phyloP scores from a whole-genome alignment of 2,888 invertebrate species.

The Gastracanthus pulcherrimus region DNA sequence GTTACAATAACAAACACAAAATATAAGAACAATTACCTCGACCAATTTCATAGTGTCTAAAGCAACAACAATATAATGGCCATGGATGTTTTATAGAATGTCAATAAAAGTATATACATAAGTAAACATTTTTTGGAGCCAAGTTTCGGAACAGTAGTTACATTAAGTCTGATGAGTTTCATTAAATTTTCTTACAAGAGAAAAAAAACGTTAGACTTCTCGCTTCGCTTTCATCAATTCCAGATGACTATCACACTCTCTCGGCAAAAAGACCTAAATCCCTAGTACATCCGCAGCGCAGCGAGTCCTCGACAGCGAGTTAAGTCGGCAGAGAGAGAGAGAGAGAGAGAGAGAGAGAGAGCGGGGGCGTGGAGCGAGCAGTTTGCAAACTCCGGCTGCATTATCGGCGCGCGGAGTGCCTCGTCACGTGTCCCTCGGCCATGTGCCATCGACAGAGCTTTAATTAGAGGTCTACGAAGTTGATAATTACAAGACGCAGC shows the following conservation, averaged over 20 bases:
- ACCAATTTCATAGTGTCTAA: too few species aligned
- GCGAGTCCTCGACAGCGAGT: neutral
- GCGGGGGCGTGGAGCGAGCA: neutral
- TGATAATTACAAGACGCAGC: conserved; percentile 49
- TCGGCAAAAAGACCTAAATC: neutral
- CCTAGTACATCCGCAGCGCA: neutral
- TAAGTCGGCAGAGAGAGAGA: neutral
- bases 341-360: too few species aligned
- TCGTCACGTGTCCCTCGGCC: conserved; percentile 41
- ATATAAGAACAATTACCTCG: too few species aligned
- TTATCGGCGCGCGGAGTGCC: conserved; percentile 34
- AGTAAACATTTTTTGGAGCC: too few species aligned
- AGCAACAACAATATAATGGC: too few species aligned
- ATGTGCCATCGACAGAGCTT: conserved; percentile 51
- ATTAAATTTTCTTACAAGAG: too few species aligned
- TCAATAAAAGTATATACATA: too few species aligned
- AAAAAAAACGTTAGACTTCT: too few species aligned
- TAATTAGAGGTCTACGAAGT: conserved; percentile 53
- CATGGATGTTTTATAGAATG: too few species aligned
- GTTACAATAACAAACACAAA: too few species aligned
- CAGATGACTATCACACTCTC: neutral
- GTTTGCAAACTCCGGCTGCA: conserved; percentile 38
- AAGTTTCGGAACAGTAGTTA: too few species aligned
- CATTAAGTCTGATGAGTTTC: too few species aligned
- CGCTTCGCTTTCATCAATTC: neutral